A percentile compares a stretch with the other conserved stretches of the same genome.
Conservation (phyloP, 2,888 invertebrate genomes). For the Drosophila colorata region DNA sequence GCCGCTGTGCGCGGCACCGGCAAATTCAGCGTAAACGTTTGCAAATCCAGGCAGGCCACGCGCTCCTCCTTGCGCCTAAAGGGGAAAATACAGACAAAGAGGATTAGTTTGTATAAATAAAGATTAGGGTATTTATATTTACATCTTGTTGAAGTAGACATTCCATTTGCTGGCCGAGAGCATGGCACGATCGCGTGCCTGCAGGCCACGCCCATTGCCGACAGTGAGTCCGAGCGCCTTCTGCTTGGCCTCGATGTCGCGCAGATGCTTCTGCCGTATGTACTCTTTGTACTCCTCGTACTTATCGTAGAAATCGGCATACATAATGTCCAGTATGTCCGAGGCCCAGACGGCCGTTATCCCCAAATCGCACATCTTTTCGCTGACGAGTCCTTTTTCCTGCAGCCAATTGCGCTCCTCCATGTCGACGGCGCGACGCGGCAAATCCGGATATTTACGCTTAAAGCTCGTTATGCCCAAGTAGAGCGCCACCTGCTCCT, state of each 20-base stretch:
- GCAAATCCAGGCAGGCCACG: slow-evolving; percentile 95
- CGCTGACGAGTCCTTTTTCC: slow-evolving; percentile 93
- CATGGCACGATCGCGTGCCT: slow-evolving; percentile 91
- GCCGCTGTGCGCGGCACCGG: slow-evolving; percentile 88
- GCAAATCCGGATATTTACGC: slow-evolving; percentile 95
- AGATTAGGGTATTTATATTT: slow-evolving; percentile 23
- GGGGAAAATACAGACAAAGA: background rate
- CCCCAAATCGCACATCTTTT: slow-evolving; percentile 96
- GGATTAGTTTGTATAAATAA: background rate
- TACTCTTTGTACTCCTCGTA: slow-evolving; percentile 94
- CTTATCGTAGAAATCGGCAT: slow-evolving; percentile 96
- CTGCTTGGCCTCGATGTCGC: slow-evolving; percentile 89
- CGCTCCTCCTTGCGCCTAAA: slow-evolving; percentile 89
- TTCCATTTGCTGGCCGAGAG: slow-evolving; percentile 96
- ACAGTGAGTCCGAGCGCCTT: slow-evolving; percentile 86
- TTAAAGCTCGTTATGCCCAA: slow-evolving; percentile 98
- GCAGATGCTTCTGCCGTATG: slow-evolving; percentile 87
- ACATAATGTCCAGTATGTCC: slow-evolving; percentile 98
- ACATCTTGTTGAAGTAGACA: slow-evolving; percentile 91
- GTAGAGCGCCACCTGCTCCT: slow-evolving; percentile 98
- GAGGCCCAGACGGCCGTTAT: slow-evolving; percentile 96
- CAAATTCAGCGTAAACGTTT: slow-evolving; percentile 94
- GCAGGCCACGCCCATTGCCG: slow-evolving; percentile 85
- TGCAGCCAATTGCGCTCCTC: slow-evolving; percentile 96
- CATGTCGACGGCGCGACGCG: slow-evolving; percentile 93